Conservation (phyloP, 2,113 vertebrate genomes). For the Aphyosemion australe region DNA sequence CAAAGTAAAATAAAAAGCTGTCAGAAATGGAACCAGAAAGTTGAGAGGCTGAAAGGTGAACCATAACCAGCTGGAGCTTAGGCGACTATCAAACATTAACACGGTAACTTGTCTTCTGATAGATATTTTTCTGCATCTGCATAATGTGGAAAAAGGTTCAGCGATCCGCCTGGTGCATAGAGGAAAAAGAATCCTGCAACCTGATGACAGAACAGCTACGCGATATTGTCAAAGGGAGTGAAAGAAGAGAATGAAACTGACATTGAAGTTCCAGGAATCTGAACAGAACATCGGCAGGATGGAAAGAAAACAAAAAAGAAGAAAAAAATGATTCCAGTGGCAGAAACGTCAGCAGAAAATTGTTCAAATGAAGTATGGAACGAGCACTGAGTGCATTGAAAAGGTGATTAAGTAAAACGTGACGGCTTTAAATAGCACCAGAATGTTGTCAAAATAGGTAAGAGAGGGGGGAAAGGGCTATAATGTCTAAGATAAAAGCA, state of each 20-base stretch:
- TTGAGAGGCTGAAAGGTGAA: not conserved
- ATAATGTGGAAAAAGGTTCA: not conserved
- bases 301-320: not conserved
- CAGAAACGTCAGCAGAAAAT: slow-evolving; percentile 8
- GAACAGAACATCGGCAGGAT: not conserved
- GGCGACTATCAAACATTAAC: no score
- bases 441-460: not conserved
- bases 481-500: not conserved
- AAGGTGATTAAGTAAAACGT: not conserved
- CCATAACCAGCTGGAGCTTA: not conserved
- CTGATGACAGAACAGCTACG: not conserved
- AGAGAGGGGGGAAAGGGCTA: not conserved
- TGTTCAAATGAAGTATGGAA: slow-evolving; percentile 10
- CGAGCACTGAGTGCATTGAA: slow-evolving; percentile 1
- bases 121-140: not conserved
- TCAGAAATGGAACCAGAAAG: not conserved
- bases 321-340: no score
- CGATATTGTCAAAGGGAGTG: slow-evolving; percentile 4
- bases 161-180: not conserved
- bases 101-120: not conserved
- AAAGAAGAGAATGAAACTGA: slow-evolving; percentile 14
- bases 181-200: slow-evolving; percentile 1
- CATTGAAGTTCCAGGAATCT: slow-evolving; percentile 9
- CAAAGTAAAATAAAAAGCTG: not conserved
- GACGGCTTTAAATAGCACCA: not conserved